Evolutionary conservation across 2,888 invertebrate species (phyloP).

Genomic region (Andrena praecox): DNA sequence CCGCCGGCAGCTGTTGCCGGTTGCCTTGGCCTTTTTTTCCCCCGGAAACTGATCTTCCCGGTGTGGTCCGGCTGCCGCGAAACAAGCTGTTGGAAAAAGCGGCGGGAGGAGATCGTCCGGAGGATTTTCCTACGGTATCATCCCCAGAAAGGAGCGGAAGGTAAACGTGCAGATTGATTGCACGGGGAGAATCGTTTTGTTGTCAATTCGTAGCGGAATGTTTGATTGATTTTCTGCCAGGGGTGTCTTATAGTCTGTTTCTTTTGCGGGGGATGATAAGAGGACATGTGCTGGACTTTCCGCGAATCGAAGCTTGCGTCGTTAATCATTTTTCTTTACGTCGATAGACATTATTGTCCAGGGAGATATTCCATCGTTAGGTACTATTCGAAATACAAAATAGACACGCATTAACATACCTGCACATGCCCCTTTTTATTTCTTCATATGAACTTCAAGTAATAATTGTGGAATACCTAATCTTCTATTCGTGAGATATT

Average conservation of each 20-base stretch:
- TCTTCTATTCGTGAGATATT: too few species aligned
- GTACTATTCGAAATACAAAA: too few species aligned
- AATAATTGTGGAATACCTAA: too few species aligned
- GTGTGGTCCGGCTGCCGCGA: background rate
- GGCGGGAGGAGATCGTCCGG: background rate
- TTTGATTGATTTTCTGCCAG: conserved; percentile 1
- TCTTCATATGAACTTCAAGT: too few species aligned
- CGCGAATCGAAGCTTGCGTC: background rate
- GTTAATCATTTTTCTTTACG: background rate
- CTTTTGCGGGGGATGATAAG: too few species aligned
- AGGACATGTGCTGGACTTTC: too few species aligned
- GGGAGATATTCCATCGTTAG: too few species aligned
- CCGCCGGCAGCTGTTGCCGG: conserved; percentile 35
- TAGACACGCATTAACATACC: too few species aligned
- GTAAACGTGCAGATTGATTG: background rate
- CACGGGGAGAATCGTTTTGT: background rate
- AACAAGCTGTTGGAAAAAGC: background rate
- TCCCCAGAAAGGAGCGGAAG: background rate
- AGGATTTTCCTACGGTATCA: conserved; percentile 11
- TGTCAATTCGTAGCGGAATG: background rate
- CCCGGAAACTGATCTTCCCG: conserved; percentile 12
- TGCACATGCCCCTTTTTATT: too few species aligned
- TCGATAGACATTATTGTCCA: too few species aligned
- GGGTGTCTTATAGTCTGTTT: background rate
- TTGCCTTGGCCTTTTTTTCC: conserved; percentile 12